Base-by-base conservation (phyloP, 1,140 invertebrate genomes). In the Drosophila truncata region DNA sequence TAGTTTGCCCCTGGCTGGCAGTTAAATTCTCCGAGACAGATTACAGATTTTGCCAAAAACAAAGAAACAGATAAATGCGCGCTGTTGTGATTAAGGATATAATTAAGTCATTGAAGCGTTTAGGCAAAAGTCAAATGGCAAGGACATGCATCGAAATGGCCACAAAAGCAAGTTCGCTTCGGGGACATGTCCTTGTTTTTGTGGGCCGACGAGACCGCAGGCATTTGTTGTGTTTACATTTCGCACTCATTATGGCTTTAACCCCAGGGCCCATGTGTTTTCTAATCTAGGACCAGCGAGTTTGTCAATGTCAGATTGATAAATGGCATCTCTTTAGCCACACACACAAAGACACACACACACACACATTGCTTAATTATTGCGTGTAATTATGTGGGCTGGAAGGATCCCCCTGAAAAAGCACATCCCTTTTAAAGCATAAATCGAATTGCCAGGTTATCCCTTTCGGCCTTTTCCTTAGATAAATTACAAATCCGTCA, bases 91-190 rank as follows among this genome's bases (percentile, higher is more conserved):
- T 87, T 79, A 58, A 20, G 66, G 83, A 84, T 78, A 88, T 80
- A 87, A 87, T 87, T 88, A 87, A 88, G 71, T 76, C 84, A 72
- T 78, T 78, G 67, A 71, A 59, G 59, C 65, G 47, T 82, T 82
- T 82, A 73, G 46, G 61, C 70, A 65, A 57, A 76, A 80, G 71
- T 72, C 76, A 67, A 84, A 47, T 42, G 63, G 37, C 61, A 71
- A 39, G 20, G 54, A 62, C 60, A 59, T 27, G 65, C 62, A 62
- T 18, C 31, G 31, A 35, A 67, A 58, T 62, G 61, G 33, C 54
- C 39, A 39, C 57, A 37, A 61, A 76, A 62, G 41, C 13, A 76
- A 81, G 35, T 62, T 57, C 54, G 44, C 69, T 70, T 62, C 55
- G 35, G 44, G 82, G 81, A 27, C 70, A 41, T 37, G 37, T 67